Evolutionary conservation across 2,888 invertebrate genomes (phyloP).

Genomic region (Epinotia bilunana): DNA sequence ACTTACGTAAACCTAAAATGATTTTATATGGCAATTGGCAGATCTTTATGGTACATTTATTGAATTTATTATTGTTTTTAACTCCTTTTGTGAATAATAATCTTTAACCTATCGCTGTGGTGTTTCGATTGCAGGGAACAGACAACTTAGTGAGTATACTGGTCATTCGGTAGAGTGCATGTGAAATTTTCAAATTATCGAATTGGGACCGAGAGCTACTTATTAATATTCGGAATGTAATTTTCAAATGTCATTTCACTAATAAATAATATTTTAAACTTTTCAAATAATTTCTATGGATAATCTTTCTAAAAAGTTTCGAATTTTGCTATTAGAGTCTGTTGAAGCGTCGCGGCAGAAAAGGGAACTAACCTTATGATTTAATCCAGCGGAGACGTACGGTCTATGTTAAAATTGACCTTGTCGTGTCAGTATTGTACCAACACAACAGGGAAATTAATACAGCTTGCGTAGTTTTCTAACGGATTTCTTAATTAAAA

Average conservation of each 20-base stretch:
- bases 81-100: constrained; percentile 68
- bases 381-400: constrained; percentile 17
- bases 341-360: too few species aligned
- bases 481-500: constrained; percentile 21
- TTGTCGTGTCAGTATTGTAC: too few species aligned
- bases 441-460: too few species aligned
- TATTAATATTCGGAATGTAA: background rate
- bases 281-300: background rate
- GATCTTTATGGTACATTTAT: constrained; percentile 52
- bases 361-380: too few species aligned
- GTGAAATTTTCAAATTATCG: constrained; percentile 49
- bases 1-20: constrained; percentile 56
- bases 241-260: constrained; percentile 7
- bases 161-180: constrained; percentile 71
- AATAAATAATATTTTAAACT: background rate
- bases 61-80: constrained; percentile 44
- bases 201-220: constrained; percentile 31
- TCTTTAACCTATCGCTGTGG: constrained; percentile 71
- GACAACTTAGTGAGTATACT: constrained; percentile 82
- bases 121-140: constrained; percentile 82
- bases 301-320: constrained; percentile 10
- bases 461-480: too few species aligned
- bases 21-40: constrained; percentile 67
- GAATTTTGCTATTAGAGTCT: background rate
- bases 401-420: background rate